Evolutionary conservation across 35 echinoderm and acorn worm genomes (phyloP).

Genomic region (Lytechinus pictus): DNA sequence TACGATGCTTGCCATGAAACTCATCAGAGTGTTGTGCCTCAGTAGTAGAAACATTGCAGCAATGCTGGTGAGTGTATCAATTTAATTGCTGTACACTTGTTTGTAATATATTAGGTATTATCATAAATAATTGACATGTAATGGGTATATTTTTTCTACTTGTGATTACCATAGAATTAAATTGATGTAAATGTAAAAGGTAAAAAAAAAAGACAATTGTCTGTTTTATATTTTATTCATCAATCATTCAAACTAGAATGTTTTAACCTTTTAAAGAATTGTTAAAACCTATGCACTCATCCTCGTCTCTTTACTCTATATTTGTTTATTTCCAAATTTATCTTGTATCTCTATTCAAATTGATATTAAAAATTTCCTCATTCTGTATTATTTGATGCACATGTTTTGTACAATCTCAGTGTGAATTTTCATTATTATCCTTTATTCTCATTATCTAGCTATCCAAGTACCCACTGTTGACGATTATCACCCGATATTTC

Average conservation of each 20-base stretch:
- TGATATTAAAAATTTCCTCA: background rate
- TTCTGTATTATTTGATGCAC: background rate
- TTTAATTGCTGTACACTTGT: too few relatives aligned
- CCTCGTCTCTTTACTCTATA: too few relatives aligned
- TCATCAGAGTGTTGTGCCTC: slow-evolving; percentile 81
- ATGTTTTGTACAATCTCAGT: background rate
- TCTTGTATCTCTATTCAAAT: background rate
- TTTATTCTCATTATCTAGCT: slow-evolving; percentile 39
- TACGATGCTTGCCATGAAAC: slow-evolving; percentile 75
- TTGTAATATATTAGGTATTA: too few relatives aligned
- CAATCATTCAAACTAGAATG: too few relatives aligned
- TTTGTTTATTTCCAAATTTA: too few relatives aligned
- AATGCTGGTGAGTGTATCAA: slow-evolving; percentile 67
- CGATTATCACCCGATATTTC: slow-evolving; percentile 69
- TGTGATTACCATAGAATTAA: too few relatives aligned
- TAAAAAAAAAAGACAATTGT: background rate
- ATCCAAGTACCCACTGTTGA: slow-evolving; percentile 66
- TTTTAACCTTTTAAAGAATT: too few relatives aligned
- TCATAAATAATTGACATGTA: too few relatives aligned
- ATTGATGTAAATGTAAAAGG: too few relatives aligned
- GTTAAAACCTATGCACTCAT: too few relatives aligned
- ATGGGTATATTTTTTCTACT: too few relatives aligned
- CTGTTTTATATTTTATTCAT: too few relatives aligned
- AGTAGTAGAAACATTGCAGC: slow-evolving; percentile 82
- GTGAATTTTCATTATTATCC: background rate